Evolutionary conservation across 2,888 invertebrate species (phyloP), one percentile per base, ranked within the genome.

Genomic region (Ormyrus labotus): DNA sequence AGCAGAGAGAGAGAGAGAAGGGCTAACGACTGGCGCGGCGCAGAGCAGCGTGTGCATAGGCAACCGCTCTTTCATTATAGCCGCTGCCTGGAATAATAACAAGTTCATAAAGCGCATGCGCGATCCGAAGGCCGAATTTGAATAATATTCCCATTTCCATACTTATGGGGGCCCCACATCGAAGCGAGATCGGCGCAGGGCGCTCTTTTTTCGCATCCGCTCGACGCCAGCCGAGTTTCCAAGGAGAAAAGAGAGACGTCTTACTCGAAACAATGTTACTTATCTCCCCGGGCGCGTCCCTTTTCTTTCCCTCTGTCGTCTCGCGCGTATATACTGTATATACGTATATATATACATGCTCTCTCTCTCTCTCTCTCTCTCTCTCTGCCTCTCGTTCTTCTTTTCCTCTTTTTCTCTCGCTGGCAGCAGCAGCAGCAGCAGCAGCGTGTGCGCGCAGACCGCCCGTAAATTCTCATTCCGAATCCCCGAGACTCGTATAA

Each of bases 401-500:
- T 63, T 78, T 61, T 13, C 67, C 61, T 53, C 61, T 9, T 9
- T 55, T 19, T 10, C 51, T 75, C 63, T 13, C 19, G 48, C 55
- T 19, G 34, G 45, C 9, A 7, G 63, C 19, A 19, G 19, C 64
- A 34, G 45, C 9, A 7, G 63, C 19, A 19, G 19, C 64, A 34
- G 8, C 19, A 34, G 48, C 73, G 58, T 60, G 53, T 45, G 65
- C 65, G 84, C 80, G 83, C 87, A 85, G 85, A 84, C 88, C 86
- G 88, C 85, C 88, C 90, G 89, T 90, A 90, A 90, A 90, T 90
- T 86, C 88, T 89, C 89, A 89, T 90, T 89, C 87, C 88, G 86
- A 89, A 89, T 82, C 87, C 87, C 85, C 87, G 85, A 87, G 88
- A 88, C 88, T 88, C 89, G 85, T 90, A 90, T 90, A 89, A 89